Percentiles rank a stretch among this genome's conserved stretches.
Conservation (phyloP, 2,888 invertebrate genomes). For the Lampropteryx suffumata region DNA sequence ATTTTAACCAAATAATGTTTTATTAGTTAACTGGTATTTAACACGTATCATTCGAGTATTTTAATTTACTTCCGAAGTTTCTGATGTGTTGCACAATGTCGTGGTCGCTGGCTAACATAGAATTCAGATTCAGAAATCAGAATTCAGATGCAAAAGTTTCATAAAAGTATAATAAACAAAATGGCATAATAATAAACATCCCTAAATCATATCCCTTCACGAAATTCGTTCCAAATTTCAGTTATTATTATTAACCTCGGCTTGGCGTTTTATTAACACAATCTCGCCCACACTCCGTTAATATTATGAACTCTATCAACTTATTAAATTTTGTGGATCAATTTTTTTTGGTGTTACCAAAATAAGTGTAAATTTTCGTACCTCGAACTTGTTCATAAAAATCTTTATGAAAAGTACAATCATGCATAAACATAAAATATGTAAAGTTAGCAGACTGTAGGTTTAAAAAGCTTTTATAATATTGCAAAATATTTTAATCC, state of each 20-base stretch:
- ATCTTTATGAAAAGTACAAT: conserved; percentile 25
- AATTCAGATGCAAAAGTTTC: too few species aligned
- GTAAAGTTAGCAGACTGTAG: conserved; percentile 5
- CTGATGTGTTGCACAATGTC: too few species aligned
- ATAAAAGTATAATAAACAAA: too few species aligned
- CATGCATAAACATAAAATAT: conserved; percentile 13
- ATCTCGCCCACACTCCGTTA: neutral
- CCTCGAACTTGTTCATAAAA: conserved; percentile 11
- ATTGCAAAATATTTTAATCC: too few species aligned
- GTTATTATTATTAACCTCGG: neutral
- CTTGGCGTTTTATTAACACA: conserved; percentile 2
- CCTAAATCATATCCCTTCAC: too few species aligned
- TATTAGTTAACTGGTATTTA: too few species aligned
- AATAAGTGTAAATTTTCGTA: conserved; percentile 4
- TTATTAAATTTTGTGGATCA: conserved; percentile 1
- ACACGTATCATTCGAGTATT: too few species aligned
- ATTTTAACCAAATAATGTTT: too few species aligned
- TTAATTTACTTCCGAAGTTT: too few species aligned
- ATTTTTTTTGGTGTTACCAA: conserved; percentile 3
- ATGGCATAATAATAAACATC: too few species aligned
- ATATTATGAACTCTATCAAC: conserved; percentile 13
- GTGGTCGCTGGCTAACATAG: too few species aligned
- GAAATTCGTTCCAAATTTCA: neutral
- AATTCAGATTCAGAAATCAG: too few species aligned
- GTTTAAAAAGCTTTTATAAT: conserved; percentile 1